Evolutionary conservation across 2,888 invertebrate genomes (phyloP), one percentile per base, ranked within the genome.

Genomic region (Agrotis segetum): DNA sequence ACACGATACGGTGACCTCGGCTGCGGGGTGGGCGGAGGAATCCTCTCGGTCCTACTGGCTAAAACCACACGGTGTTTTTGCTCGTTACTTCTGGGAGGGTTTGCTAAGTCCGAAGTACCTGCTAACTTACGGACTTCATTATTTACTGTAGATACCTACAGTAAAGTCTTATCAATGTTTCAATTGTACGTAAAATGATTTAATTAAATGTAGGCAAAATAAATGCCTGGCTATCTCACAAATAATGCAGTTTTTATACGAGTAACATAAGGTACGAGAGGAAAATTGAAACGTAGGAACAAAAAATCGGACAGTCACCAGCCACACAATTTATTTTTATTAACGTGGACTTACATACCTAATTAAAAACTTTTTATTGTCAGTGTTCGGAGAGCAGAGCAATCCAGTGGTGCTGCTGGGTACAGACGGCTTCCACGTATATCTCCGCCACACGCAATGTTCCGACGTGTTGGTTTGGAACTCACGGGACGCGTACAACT

Each of bases 391-490:
- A 24, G 92, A 91, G 61, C 87, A 91, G 46, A 81, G 87, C 4
- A 89, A 90, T 56, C 88, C 92, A 40, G 86, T 93, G 19, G 85
- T 91, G 46, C 87, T 94, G 6, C 85, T 94, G 16, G 94, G 94
- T 11, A 88, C 90, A 3, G 89, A 91, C 74, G 74, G 84, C 2
- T 90, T 89, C 68, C 89, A 92, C 80, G 85, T 93, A 3, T 95
- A 91, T 78, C 96, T 97, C 87, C 94, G 97, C 3, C 96, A 96
- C 88, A 94, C 96, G 49, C 97, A 97, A 9, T 93, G 96, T 84
- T 88, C 96, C 0, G 97, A 97, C 63, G 93, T 97, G 1, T 96
- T 97, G 78, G 91, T 96, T 40, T 97, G 97, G 97, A 96, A 97
- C 85, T 90, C 96, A 1, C 92, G 92, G 24, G 90, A 91, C 0